Evolutionary conservation across 2,797 vertebrate species (phyloP), one percentile per base, ranked within the genome.

Genomic region (Xerus rutilus): DNA sequence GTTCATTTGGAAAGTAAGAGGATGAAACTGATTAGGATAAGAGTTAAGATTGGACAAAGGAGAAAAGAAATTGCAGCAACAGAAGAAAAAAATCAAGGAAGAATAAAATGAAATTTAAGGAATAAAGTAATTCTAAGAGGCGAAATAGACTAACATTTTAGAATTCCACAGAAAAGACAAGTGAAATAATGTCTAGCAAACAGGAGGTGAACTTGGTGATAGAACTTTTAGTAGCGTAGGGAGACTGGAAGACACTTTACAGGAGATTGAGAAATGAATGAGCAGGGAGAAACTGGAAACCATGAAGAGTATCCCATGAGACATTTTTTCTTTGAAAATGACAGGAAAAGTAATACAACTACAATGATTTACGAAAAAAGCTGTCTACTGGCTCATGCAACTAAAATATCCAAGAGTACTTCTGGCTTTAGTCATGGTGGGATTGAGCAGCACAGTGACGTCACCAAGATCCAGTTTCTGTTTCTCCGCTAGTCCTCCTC

Each of bases 31-130:
- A 3, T 74, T 79, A 39, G 54, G 14, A 11, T 47, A 65, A 91
- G 45, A 91, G 30, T 52, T 67, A 72, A 72, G 23, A 76, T 49
- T 28, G 74, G 9, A 86, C 18, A 57, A 57, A 67, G 7, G 32
- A 28, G 81, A 14, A 15, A 88, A 59, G 35, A 39, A 94, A 82
- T 28, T n/a, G 0, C 14, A 39, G 39, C 39, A 39, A 39, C 39
- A 62, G 43, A 7, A n/a, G 35, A 93, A 8, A 43, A 73, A 96
- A 92, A 32, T 23, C 15, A 59, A 25, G 52, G 3, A 88, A 81
- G 47, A 73, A 64, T 74, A 21, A 86, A 86, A 92, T 69, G 25
- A 85, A 65, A 86, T 35, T 64, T 49, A 96, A n/a, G n/a, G 73
- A 17, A 39, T 43, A 32, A 77, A 15, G 32, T 49, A 1, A n/a